These are phyloP conservation scores for Charadrius vociferus DNA, from an alignment of 2,113 vertebrate species.

Conservation along the genomic window DNA sequence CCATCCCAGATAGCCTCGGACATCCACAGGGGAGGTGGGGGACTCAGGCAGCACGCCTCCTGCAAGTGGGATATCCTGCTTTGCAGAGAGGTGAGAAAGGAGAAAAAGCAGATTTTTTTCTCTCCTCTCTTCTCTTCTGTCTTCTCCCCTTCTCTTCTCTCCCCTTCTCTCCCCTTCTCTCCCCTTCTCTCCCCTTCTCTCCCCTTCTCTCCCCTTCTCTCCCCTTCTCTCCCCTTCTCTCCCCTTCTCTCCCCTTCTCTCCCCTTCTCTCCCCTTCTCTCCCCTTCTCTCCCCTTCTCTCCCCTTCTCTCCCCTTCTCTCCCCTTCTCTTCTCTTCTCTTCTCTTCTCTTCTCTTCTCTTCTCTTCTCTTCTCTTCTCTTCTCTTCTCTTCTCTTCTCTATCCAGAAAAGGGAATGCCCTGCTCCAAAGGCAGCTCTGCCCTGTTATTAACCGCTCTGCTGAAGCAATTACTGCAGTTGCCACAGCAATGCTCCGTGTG, in stretches of 20 bases:
- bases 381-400: neutral
- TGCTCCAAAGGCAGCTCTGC: neutral
- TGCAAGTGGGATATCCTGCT: neutral
- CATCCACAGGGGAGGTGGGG: neutral
- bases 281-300: no score
- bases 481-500: neutral
- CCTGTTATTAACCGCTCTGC: neutral
- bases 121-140: neutral
- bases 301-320: no score
- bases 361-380: accelerated
- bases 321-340: neutral
- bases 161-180: no score
- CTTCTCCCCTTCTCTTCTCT: no score
- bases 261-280: no score
- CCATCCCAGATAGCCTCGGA: neutral
- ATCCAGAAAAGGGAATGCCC: neutral
- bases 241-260: no score
- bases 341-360: no score
- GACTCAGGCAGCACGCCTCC: neutral
- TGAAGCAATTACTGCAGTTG: neutral
- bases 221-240: accelerated
- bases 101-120: neutral
- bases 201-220: neutral
- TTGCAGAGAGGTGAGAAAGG: neutral
- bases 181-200: no score